These are phyloP conservation scores for Heliothis virescens DNA, from an alignment of 1,140 invertebrate genomes.

Conservation along the genomic window DNA sequence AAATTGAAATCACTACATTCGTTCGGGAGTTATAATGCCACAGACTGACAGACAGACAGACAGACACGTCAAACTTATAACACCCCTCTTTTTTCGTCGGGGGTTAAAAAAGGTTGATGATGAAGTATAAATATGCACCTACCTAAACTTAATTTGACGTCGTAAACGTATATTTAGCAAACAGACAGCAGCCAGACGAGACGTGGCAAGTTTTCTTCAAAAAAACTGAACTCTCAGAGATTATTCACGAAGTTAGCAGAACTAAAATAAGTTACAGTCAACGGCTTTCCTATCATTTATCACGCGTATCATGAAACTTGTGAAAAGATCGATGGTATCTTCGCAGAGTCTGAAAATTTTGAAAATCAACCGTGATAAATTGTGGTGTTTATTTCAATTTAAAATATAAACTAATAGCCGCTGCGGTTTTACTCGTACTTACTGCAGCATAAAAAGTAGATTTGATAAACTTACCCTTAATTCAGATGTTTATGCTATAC, in stretches of 20 bases:
- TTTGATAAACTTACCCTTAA: too few relatives aligned
- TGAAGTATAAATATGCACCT: too few relatives aligned
- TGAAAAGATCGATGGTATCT: constrained; percentile 36
- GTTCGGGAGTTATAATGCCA: too few relatives aligned
- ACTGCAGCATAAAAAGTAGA: too few relatives aligned
- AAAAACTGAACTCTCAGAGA: constrained; percentile 6
- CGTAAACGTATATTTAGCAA: not conserved
- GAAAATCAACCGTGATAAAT: constrained; percentile 12
- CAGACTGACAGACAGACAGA: too few relatives aligned
- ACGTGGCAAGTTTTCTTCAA: not conserved
- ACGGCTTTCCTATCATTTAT: constrained; percentile 42
- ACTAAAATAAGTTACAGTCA: constrained; percentile 36
- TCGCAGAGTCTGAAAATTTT: constrained; percentile 2
- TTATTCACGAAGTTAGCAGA: constrained; percentile 23
- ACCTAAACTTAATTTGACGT: not conserved
- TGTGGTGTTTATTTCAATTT: not conserved
- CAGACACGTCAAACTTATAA: too few relatives aligned
- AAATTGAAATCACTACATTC: too few relatives aligned
- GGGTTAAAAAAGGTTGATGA: too few relatives aligned
- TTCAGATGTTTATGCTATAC: too few relatives aligned
- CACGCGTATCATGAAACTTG: constrained; percentile 37
- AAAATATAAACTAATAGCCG: too few relatives aligned
- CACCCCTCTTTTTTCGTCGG: too few relatives aligned
- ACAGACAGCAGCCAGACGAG: not conserved
- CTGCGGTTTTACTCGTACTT: too few relatives aligned